Evolutionary conservation across 2,888 invertebrate species (phyloP).

Genomic region (Noctua pronuba): DNA sequence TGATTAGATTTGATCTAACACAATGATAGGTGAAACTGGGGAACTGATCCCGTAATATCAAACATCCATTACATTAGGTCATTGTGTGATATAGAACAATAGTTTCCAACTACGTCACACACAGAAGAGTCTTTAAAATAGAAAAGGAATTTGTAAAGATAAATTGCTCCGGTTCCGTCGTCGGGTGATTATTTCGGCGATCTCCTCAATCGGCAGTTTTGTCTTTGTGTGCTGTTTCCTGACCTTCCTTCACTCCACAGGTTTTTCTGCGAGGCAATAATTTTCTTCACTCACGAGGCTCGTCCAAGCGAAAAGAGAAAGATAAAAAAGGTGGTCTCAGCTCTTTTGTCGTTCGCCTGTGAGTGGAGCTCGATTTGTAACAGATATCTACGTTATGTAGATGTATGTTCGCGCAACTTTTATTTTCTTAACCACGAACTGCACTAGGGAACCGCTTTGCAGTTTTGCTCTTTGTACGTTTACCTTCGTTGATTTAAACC

Average conservation of each 20-base stretch:
- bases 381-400: conserved; percentile 64
- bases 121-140: conserved; percentile 46
- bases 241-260: conserved; percentile 78
- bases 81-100: conserved; percentile 47
- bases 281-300: conserved; percentile 81
- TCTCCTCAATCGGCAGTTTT: conserved; percentile 77
- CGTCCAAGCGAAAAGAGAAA: conserved; percentile 84
- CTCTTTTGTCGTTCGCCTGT: conserved; percentile 78
- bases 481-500: conserved; percentile 61
- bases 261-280: conserved; percentile 82
- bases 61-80: conserved; percentile 41
- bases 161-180: conserved; percentile 59
- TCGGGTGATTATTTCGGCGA: conserved; percentile 72
- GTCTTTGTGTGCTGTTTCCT: conserved; percentile 80
- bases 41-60: conserved; percentile 30
- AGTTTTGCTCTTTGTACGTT: conserved; percentile 59
- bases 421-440: conserved; percentile 52
- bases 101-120: conserved; percentile 35
- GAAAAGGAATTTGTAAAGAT: conserved; percentile 54
- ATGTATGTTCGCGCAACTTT: conserved; percentile 54
- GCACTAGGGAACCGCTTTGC: conserved; percentile 39
- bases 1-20: conserved; percentile 53
- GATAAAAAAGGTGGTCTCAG: conserved; percentile 85
- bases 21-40: conserved; percentile 20
- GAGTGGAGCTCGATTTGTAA: conserved; percentile 70